These are phyloP conservation scores for Miichthys miiuy DNA, from an alignment of 2,797 vertebrate species.

Conservation along the genomic window DNA sequence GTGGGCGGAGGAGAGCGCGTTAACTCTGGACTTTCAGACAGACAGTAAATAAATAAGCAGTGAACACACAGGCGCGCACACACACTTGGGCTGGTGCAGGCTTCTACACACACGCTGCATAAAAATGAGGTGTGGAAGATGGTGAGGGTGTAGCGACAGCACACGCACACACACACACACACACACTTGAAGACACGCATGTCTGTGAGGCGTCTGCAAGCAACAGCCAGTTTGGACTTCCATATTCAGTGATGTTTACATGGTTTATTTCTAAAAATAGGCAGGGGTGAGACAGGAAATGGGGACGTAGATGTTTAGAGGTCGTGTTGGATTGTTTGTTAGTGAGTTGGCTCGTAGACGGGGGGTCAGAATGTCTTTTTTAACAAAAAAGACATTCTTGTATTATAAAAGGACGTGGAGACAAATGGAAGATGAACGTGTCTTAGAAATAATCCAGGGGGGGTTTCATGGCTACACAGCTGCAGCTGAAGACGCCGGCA, in stretches of 20 bases:
- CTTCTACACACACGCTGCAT: constrained; percentile 29
- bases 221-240: constrained; percentile 59
- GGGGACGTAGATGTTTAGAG: constrained; percentile 11
- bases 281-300: neutral
- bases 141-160: constrained; percentile 49
- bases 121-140: constrained; percentile 22
- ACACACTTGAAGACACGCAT: constrained; percentile 55
- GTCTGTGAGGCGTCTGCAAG: constrained; percentile 72
- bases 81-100: neutral
- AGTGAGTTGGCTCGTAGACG: constrained; percentile 23
- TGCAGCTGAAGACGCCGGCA: constrained; percentile 35
- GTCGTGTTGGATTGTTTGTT: constrained; percentile 5
- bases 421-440: constrained; percentile 25
- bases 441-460: neutral
- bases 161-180: constrained; percentile 28
- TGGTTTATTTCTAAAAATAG: neutral
- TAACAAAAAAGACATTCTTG: neutral
- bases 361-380: constrained; percentile 22
- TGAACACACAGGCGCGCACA: constrained; percentile 9
- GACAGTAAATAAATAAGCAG: neutral
- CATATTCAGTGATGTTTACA: constrained; percentile 12
- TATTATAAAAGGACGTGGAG: neutral
- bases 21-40: neutral
- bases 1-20: constrained; percentile 16
- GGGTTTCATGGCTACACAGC: constrained; percentile 17